A percentile compares a stretch with the other conserved stretches of the same genome.
These are phyloP conservation scores for Diachasmimorpha longicaudata DNA, from an alignment of 1,140 invertebrate species.

Conservation along the genomic window DNA sequence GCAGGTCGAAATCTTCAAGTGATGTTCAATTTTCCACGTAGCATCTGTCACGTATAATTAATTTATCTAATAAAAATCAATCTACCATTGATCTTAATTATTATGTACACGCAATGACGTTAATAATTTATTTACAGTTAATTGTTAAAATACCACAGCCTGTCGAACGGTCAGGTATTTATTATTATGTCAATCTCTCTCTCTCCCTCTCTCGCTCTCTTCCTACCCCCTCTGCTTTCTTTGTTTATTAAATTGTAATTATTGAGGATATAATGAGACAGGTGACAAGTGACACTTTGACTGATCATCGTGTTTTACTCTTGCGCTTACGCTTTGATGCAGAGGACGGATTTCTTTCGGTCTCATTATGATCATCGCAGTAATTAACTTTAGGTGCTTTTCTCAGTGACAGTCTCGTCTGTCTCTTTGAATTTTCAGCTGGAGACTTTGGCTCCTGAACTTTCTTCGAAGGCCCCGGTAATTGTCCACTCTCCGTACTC, in stretches of 20 bases:
- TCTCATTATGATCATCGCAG: conserved; percentile 49
- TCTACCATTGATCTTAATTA: neutral
- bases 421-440: conserved; percentile 31
- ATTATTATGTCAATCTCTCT: neutral
- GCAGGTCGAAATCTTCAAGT: conserved; percentile 10
- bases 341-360: conserved; percentile 49
- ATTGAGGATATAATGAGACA: conserved; percentile 17
- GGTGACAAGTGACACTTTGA: conserved; percentile 13
- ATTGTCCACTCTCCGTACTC: conserved; percentile 37
- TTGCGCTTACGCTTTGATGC: conserved; percentile 50
- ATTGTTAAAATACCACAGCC: conserved; percentile 32
- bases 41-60: conserved; percentile 5
- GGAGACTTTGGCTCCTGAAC: conserved; percentile 19
- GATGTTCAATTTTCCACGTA: conserved; percentile 11
- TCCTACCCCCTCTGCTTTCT: neutral
- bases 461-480: conserved; percentile 28
- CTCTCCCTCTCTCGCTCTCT: neutral
- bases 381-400: conserved; percentile 56
- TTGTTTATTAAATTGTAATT: neutral
- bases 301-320: conserved; percentile 53
- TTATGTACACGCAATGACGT: neutral
- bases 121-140: conserved; percentile 14
- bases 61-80: neutral
- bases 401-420: conserved; percentile 51
- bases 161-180: conserved; percentile 32